Base-by-base conservation (phyloP, 2,113 vertebrate species). In the Cavia porcellus region DNA sequence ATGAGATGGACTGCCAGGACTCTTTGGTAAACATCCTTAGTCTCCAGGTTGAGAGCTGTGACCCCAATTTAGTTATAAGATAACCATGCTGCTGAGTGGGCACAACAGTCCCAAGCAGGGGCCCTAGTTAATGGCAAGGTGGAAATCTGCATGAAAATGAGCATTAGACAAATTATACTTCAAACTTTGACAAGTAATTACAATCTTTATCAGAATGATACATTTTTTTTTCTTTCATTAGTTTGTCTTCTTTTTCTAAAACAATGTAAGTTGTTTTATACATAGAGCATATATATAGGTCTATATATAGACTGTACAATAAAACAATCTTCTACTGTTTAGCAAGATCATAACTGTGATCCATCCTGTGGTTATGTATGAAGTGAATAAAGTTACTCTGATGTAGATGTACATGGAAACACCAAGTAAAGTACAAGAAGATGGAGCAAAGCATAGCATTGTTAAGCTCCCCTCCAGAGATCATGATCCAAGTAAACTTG, bases 21-120 rank as follows among this genome's bases (percentile, higher is more conserved):
- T 87, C 84, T 89, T 38, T 42, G 30, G 86, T 90, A 92, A 95
- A 90, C 77, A 81, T 25, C 38, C 24, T 79, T 24, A 22, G 79
- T 96, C 72, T 95, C 59, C 42, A 96, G 42, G 19, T 42, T 82
- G 83, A 96, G n/a, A 80, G 17, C 62, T 72, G 55, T 84, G 75
- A 84, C 57, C 62, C 32, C 57, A 77, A 85, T 92, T 90, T 92
- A 89, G 66, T 55, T 89, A 22, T 72, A 66, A 81, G 52, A 94
- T 80, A 95, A 62, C 32, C 52, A 38, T 45, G 47, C 35, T 86
- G 10, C 1, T 62, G 47, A 90, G 28, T 50, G 32, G 75, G 20
- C 62, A 38, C 50, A 66, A 66, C 62, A 86, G 50, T 82, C 81
- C 50, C 4, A 50, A 20, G 72, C 62, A 59, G n/a, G 55, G 25